A percentile compares a stretch with the other conserved stretches of the same genome.
Evolutionary conservation across 2,113 vertebrate species (phyloP).

Genomic region (Scopus umbretta): DNA sequence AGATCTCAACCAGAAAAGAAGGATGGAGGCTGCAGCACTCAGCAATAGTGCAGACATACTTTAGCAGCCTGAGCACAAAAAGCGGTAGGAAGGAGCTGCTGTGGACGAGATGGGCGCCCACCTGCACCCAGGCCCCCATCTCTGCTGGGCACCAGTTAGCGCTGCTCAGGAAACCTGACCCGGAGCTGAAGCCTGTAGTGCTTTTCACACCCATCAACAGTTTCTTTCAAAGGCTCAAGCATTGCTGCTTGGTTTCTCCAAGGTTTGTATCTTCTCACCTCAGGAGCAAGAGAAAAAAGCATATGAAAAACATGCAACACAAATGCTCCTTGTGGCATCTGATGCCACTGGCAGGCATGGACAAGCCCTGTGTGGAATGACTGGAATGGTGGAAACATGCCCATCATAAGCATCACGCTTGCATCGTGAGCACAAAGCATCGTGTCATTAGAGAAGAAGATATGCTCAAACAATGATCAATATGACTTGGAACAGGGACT

Average conservation of each 20-base stretch:
- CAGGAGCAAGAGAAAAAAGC: neutral
- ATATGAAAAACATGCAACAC: fast-evolving
- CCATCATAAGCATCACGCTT: neutral
- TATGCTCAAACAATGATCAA: neutral
- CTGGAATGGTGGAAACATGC: neutral
- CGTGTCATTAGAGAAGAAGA: neutral
- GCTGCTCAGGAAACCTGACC: neutral
- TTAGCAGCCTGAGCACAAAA: neutral
- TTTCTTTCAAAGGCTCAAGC: neutral
- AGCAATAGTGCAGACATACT: neutral
- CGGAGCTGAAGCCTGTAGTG: neutral
- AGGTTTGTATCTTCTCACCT: neutral
- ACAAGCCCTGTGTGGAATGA: neutral
- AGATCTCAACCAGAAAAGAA: neutral
- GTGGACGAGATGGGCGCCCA: neutral
- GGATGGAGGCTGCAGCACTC: neutral
- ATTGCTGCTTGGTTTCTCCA: neutral
- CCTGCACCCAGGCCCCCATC: neutral
- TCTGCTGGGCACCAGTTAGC: neutral
- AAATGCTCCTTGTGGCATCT: neutral
- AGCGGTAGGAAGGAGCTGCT: neutral
- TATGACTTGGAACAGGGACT: neutral
- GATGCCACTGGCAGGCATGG: no score
- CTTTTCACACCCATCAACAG: neutral
- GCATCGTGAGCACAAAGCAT: neutral